phyloP scores from a whole-genome alignment of 2,113 vertebrate genomes.

The Callaeas wilsoni region DNA sequence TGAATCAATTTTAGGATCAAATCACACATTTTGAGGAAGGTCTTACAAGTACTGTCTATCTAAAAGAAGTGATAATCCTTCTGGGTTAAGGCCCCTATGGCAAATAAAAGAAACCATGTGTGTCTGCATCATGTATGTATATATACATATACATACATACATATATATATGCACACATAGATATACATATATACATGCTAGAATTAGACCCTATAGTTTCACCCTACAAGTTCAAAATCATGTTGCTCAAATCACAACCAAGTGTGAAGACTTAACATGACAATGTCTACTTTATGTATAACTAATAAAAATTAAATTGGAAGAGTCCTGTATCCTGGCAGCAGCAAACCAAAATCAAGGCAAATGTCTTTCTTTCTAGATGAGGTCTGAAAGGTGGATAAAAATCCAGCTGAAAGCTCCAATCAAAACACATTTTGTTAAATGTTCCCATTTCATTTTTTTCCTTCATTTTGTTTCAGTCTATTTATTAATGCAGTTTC shows the following conservation, averaged over 20 bases:
- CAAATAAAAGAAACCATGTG: slow-evolving; percentile 43
- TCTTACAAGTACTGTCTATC: slow-evolving; percentile 33
- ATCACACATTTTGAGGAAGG: slow-evolving; percentile 49
- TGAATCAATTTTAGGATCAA: slow-evolving; percentile 51
- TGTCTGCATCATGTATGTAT: not conserved
- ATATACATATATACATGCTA: slow-evolving; percentile 31
- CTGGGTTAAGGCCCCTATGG: slow-evolving; percentile 17
- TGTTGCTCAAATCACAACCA: slow-evolving; percentile 74
- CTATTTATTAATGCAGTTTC: slow-evolving; percentile 77
- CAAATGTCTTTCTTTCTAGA: slow-evolving; percentile 58
- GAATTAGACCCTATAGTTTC: slow-evolving; percentile 46
- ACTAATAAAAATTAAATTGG: slow-evolving; percentile 79
- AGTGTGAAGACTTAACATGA: slow-evolving; percentile 72
- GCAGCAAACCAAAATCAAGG: slow-evolving; percentile 65
- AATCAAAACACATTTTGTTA: slow-evolving; percentile 75
- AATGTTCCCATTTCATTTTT: slow-evolving; percentile 61
- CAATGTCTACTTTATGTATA: slow-evolving; percentile 67
- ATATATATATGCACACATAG: not conserved
- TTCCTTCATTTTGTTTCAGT: slow-evolving; percentile 72
- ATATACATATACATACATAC: not conserved
- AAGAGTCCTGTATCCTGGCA: slow-evolving; percentile 55
- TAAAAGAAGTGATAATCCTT: slow-evolving; percentile 16
- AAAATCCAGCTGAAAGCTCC: slow-evolving; percentile 69
- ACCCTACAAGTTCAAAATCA: slow-evolving; percentile 64
- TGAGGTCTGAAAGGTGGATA: slow-evolving; percentile 65